These are phyloP conservation scores for Clarias gariepinus DNA, from an alignment of 2,113 vertebrate genomes.

Conservation along the genomic window DNA sequence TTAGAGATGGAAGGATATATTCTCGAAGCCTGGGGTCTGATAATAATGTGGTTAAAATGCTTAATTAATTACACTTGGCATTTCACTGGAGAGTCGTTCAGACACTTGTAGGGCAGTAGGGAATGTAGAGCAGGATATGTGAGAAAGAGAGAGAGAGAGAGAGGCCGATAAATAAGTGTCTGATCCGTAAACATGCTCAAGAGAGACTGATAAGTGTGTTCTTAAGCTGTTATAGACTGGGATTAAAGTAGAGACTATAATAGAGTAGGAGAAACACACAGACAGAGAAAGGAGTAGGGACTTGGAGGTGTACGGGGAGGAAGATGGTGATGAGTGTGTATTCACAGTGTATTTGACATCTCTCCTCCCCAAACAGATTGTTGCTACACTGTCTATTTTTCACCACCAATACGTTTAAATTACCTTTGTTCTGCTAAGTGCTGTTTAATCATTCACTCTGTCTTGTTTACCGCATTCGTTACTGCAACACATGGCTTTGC, in stretches of 20 bases:
- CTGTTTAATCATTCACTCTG: conserved; percentile 61
- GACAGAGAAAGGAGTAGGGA: not conserved
- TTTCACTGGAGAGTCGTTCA: conserved; percentile 29
- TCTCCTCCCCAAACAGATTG: conserved; percentile 77
- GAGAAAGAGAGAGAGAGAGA: conserved; percentile 24
- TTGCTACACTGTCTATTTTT: conserved; percentile 58
- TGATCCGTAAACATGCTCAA: conserved; percentile 41
- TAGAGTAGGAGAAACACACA: conserved; percentile 56
- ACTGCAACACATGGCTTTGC: conserved; percentile 35
- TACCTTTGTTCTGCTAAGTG: conserved; percentile 51
- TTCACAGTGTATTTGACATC: conserved; percentile 73
- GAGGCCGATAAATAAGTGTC: conserved; percentile 45
- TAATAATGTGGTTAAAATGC: conserved; percentile 40
- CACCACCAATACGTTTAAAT: conserved; percentile 54
- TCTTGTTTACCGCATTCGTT: conserved; percentile 48
- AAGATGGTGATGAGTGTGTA: conserved; percentile 73
- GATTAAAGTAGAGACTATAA: conserved; percentile 48
- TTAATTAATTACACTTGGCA: conserved; percentile 64
- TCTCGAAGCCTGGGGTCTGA: not conserved
- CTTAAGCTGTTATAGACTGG: conserved; percentile 49
- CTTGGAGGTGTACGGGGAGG: conserved; percentile 27
- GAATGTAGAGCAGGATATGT: conserved; percentile 29
- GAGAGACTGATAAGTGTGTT: conserved; percentile 57
- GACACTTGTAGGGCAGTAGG: conserved; percentile 14
- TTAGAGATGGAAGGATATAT: not conserved